Conservation (phyloP, 2,113 vertebrate species). For the Taurulus bubalis region DNA sequence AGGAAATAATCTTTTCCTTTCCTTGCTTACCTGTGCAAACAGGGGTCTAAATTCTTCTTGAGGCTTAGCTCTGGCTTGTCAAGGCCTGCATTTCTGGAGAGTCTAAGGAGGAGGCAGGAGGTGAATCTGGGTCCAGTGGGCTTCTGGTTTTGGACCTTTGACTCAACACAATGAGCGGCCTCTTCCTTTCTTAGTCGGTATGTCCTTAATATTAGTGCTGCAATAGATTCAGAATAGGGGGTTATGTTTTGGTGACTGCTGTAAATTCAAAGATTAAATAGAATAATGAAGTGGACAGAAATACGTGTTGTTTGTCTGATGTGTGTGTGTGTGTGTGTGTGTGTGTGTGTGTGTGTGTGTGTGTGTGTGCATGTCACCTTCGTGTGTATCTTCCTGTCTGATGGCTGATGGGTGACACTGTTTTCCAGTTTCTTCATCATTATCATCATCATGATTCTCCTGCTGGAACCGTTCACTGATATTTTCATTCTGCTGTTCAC, state of each 20-base stretch:
- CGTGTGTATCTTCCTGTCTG: conserved; percentile 27
- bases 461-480: neutral
- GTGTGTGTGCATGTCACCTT: conserved; percentile 42
- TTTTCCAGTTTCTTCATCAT: conserved; percentile 16
- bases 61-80: conserved; percentile 2
- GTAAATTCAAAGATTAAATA: neutral
- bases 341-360: neutral
- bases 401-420: neutral
- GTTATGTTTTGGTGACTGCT: conserved; percentile 9
- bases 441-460: neutral
- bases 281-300: neutral
- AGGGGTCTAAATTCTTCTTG: neutral
- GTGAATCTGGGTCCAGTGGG: conserved; percentile 24
- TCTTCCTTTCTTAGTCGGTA: conserved; percentile 12
- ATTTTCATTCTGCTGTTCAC: conserved; percentile 41
- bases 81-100: conserved; percentile 5
- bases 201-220: conserved; percentile 35
- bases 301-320: neutral
- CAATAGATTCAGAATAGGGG: conserved; percentile 27
- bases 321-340: neutral
- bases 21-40: conserved; percentile 25
- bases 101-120: conserved; percentile 33
- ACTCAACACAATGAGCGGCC: neutral
- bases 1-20: neutral
- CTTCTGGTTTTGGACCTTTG: conserved; percentile 21